Conservation (phyloP, 2,888 invertebrate genomes). For the Crematogaster levior region DNA sequence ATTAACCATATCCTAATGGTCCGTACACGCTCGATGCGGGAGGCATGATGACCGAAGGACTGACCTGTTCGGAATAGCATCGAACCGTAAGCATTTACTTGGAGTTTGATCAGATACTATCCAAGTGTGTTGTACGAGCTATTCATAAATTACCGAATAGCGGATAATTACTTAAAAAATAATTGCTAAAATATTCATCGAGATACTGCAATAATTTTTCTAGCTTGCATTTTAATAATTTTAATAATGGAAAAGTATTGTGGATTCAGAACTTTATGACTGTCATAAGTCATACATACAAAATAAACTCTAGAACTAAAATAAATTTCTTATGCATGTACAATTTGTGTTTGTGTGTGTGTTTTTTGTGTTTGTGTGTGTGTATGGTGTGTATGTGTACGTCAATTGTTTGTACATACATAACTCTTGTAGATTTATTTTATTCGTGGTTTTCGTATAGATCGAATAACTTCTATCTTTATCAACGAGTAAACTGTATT, state of each 20-base stretch:
- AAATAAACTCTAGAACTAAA: neutral
- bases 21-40: conserved; percentile 25
- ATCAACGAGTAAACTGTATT: conserved; percentile 31
- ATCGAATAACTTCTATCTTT: conserved; percentile 31
- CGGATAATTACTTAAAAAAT: neutral
- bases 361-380: neutral
- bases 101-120: neutral
- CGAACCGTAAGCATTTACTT: conserved; percentile 22
- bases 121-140: neutral
- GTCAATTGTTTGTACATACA: neutral
- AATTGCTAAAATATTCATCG: neutral
- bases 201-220: neutral
- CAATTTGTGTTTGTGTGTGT: neutral
- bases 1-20: conserved; percentile 51
- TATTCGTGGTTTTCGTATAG: conserved; percentile 13
- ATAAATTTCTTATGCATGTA: neutral
- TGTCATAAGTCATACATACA: neutral
- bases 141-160: neutral
- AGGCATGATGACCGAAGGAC: conserved; percentile 52
- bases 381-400: neutral
- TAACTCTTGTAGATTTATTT: conserved; percentile 26
- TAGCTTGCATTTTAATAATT: neutral
- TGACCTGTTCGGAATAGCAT: conserved; percentile 41
- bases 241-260: neutral
- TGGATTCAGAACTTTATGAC: neutral